Conservation (phyloP, 1,140 invertebrate genomes). For the Lucilia sericata region DNA sequence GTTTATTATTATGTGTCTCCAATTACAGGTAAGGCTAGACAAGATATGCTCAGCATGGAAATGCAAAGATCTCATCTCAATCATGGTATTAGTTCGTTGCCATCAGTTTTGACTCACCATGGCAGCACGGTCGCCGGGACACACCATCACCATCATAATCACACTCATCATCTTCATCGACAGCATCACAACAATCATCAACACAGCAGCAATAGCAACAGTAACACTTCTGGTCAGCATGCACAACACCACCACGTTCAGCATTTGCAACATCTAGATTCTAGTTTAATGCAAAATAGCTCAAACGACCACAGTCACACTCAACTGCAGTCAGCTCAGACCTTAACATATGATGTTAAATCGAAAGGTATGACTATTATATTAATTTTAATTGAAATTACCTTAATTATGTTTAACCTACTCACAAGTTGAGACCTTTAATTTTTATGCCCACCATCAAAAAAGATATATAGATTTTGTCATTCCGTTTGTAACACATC, state of each 20-base stretch:
- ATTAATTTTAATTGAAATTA: no score
- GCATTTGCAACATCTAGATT: neutral
- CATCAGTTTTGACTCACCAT: slow-evolving; percentile 50
- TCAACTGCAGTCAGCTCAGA: slow-evolving; percentile 48
- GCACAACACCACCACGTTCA: slow-evolving; percentile 49
- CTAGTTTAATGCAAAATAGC: neutral
- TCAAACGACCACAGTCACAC: slow-evolving; percentile 51
- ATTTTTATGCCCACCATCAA: no score
- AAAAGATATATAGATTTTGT: no score
- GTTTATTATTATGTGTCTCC: neutral
- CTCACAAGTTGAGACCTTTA: no score
- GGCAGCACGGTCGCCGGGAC: neutral
- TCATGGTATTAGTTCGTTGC: slow-evolving; percentile 56
- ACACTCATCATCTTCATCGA: slow-evolving; percentile 51
- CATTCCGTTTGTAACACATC: no score
- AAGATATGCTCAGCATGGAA: slow-evolving; percentile 64
- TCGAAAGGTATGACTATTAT: slow-evolving; percentile 54
- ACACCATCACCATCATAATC: slow-evolving; percentile 33
- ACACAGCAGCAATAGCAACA: slow-evolving; percentile 49
- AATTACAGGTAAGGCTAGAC: slow-evolving; percentile 50
- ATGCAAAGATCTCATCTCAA: slow-evolving; percentile 59
- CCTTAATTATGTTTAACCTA: no score
- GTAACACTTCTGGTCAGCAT: slow-evolving; percentile 46
- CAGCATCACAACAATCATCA: slow-evolving; percentile 44
- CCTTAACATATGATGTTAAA: slow-evolving; percentile 54